Base-by-base conservation (phyloP, 2,797 vertebrate species). In the Spea hammondii region DNA sequence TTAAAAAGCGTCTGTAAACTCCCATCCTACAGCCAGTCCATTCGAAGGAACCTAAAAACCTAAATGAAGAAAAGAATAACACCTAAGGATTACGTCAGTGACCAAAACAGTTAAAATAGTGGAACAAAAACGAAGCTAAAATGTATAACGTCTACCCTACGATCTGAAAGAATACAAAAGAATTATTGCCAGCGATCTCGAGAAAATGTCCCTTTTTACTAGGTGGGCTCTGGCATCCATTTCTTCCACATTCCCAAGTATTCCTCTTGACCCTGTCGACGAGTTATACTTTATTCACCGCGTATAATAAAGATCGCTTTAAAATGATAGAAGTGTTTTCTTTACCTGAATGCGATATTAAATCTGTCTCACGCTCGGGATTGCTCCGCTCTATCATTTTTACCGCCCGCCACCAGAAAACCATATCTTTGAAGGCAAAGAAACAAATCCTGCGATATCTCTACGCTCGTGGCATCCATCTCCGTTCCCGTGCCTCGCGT, bases 261-360 rank as follows among this genome's bases (percentile, higher is more conserved):
- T 73, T 67, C 70, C 51, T 45, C 11, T 62, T 79, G 77, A 73
- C 64, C 77, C 71, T 32, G 54, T 7, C 46, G 68, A 65, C 5
- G 17, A 45, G 65, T 8, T 32, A 17, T 53, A 62, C 46, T 68
- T 73, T 59, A 79, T 67, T 73, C 71, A 53, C 48, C 1, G 8
- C 53, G 69, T 79, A 79, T 14, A 67, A 79, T 54, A 60, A 45
- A 44, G 70, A 79, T 79, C 60, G 32, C 17, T 10, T 4, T 13
- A 51, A 11, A 72, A 50, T 72, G 77, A 78, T 65, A 71, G 50
- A 78, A 72, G 68, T 50, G 70, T 78, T 78, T 72, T 59, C 60
- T 72, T 78, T 72, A 65, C 60, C 72, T 65, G 62, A 49, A 66
- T 78, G 77, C 68, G 67, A 72, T 79, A 72, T 79, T 79, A 73